These are phyloP conservation scores for Odontesthes bonariensis DNA, from an alignment of 2,113 vertebrate genomes.

Conservation along the genomic window DNA sequence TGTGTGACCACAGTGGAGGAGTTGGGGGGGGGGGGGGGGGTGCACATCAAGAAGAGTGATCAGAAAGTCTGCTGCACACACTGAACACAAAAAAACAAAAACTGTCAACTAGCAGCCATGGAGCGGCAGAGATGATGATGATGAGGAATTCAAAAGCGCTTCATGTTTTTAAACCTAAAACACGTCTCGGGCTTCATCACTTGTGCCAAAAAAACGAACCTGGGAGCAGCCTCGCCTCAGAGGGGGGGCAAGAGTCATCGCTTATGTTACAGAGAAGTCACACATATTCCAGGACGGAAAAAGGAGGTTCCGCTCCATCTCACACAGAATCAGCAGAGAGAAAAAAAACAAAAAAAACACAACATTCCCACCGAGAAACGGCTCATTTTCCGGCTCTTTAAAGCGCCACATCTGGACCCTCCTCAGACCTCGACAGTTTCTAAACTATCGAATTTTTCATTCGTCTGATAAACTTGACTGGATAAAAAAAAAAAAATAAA, in stretches of 20 bases:
- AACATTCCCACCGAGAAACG: not conserved
- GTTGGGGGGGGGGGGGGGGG: not conserved
- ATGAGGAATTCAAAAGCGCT: not conserved
- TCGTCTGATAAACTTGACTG: not conserved
- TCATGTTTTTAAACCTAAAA: too few species aligned
- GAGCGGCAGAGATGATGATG: not conserved
- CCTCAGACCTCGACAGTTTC: not conserved
- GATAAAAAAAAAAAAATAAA: constrained; percentile 16
- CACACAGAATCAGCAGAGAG: constrained; percentile 15
- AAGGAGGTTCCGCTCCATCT: not conserved
- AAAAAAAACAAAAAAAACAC: not conserved
- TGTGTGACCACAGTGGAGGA: constrained; percentile 38
- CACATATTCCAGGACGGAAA: not conserved
- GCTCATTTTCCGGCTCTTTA: too few species aligned
- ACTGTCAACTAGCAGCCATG: not conserved
- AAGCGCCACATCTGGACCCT: not conserved
- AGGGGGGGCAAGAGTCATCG: too few species aligned
- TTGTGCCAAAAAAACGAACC: too few species aligned
- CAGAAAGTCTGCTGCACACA: constrained; percentile 18
- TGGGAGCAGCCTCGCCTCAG: too few species aligned
- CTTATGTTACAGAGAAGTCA: not conserved
- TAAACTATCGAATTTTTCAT: not conserved
- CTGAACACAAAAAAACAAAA: not conserved
- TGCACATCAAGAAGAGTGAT: constrained; percentile 16
- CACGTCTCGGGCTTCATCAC: too few species aligned